phyloP scores from a whole-genome alignment of 2,113 vertebrate genomes.

The Pterocles gutturalis region DNA sequence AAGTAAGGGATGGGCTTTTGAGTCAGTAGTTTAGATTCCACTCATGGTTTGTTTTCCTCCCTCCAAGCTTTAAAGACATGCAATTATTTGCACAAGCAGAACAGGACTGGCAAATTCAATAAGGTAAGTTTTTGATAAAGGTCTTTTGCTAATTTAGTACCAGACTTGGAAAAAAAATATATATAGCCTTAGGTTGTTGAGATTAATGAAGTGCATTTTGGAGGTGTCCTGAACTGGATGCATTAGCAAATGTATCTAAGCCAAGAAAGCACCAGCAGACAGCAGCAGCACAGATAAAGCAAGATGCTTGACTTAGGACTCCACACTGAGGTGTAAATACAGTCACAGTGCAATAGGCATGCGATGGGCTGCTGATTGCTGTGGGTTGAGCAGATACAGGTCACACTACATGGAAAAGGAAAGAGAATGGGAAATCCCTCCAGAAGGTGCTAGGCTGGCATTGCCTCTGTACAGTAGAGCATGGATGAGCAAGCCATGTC shows the following conservation, averaged over 20 bases:
- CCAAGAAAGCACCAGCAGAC: background rate
- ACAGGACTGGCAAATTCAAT: slow-evolving; percentile 7
- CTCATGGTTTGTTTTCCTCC: background rate
- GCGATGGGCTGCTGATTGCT: background rate
- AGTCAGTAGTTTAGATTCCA: slow-evolving; percentile 30
- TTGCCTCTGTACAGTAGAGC: slow-evolving; percentile 42
- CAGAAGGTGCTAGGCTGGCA: background rate
- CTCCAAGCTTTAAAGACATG: background rate
- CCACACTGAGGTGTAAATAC: background rate
- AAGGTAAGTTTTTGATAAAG: slow-evolving; percentile 35
- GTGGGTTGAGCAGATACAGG: background rate
- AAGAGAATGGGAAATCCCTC: background rate
- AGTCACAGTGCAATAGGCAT: background rate
- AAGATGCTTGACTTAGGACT: background rate
- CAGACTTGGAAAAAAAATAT: background rate
- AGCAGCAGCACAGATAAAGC: background rate
- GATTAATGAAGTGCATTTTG: slow-evolving; percentile 18
- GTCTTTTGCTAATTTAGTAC: slow-evolving; percentile 9
- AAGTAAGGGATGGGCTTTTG: background rate
- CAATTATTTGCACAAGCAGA: background rate
- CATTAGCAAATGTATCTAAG: slow-evolving; percentile 6
- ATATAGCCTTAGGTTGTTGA: background rate
- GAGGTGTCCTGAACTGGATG: background rate
- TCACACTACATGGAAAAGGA: background rate
- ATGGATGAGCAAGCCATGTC: slow-evolving; percentile 61